These are phyloP conservation scores for Drosophila anomalata DNA, from an alignment of 2,888 invertebrate genomes.

Conservation along the genomic window DNA sequence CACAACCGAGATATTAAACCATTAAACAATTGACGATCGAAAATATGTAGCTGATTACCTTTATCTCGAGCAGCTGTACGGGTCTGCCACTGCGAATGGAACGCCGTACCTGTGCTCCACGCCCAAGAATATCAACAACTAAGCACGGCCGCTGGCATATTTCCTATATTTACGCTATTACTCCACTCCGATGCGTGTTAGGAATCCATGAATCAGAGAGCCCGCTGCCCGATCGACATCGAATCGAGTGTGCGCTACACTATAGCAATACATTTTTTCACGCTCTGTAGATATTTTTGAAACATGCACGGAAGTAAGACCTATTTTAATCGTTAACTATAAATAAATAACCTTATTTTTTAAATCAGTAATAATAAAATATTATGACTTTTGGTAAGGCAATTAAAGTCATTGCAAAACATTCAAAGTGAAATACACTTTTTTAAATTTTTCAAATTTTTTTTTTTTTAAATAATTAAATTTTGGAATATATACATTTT, in stretches of 20 bases:
- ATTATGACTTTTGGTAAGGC: no score
- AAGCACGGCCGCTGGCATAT: slow-evolving; percentile 33
- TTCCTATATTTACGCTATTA: slow-evolving; percentile 41
- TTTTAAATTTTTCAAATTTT: no score
- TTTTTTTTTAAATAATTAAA: no score
- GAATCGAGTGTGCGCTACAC: slow-evolving; percentile 12
- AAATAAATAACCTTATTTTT: neutral
- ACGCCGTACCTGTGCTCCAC: slow-evolving; percentile 26
- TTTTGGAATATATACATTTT: neutral
- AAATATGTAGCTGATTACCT: slow-evolving; percentile 62
- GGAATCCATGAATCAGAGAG: slow-evolving; percentile 16
- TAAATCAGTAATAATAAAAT: no score
- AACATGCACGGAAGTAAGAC: neutral
- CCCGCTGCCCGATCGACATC: neutral
- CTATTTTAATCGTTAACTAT: neutral
- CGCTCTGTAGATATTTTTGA: no score
- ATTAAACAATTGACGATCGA: slow-evolving; percentile 36
- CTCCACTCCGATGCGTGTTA: slow-evolving; percentile 32
- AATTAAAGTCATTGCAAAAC: no score
- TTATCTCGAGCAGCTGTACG: slow-evolving; percentile 62
- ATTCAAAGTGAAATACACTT: no score
- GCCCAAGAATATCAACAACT: slow-evolving; percentile 37
- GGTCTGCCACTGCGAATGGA: slow-evolving; percentile 6
- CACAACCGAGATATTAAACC: slow-evolving; percentile 41
- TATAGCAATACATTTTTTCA: no score